Conservation (phyloP, 2,797 vertebrate species). For the Siniperca scherzeri region DNA sequence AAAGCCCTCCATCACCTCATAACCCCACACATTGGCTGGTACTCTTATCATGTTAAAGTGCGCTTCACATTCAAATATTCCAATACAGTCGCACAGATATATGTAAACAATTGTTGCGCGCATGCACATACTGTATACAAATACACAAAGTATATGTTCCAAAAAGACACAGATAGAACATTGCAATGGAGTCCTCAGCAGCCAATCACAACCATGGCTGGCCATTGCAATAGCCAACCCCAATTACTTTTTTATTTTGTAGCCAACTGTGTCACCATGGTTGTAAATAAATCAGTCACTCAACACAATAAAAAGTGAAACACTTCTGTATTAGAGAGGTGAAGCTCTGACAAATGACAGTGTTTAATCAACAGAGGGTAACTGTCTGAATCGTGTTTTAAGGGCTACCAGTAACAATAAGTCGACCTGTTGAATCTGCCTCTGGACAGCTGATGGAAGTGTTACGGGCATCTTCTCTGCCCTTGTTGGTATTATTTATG, state of each 20-base stretch:
- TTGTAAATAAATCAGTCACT: constrained; percentile 76
- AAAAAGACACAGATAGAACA: constrained; percentile 39
- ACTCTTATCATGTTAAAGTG: constrained; percentile 72
- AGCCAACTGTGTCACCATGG: constrained; percentile 73
- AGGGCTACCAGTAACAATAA: constrained; percentile 83
- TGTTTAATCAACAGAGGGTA: constrained; percentile 66
- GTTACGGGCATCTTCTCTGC: constrained; percentile 65
- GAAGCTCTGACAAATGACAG: constrained; percentile 59
- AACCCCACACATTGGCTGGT: constrained; percentile 66
- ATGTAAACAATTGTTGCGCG: constrained; percentile 69
- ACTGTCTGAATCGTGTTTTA: constrained; percentile 76
- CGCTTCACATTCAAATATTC: constrained; percentile 74
- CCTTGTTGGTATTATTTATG: constrained; percentile 65
- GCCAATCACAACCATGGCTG: constrained; percentile 75
- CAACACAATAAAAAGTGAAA: constrained; percentile 44
- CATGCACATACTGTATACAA: constrained; percentile 71
- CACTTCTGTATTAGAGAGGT: constrained; percentile 38
- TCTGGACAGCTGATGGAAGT: constrained; percentile 47
- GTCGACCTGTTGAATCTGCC: constrained; percentile 49
- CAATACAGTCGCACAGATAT: constrained; percentile 64
- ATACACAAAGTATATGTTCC: constrained; percentile 49
- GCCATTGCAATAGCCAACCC: constrained; percentile 69
- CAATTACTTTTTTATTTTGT: constrained; percentile 44
- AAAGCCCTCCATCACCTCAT: constrained; percentile 38
- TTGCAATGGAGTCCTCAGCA: constrained; percentile 55